A percentile compares a stretch with the other conserved stretches of the same genome.
These are phyloP conservation scores for Siderastrea siderea DNA, from an alignment of 92 coral and sea anemone species.

Conservation along the genomic window DNA sequence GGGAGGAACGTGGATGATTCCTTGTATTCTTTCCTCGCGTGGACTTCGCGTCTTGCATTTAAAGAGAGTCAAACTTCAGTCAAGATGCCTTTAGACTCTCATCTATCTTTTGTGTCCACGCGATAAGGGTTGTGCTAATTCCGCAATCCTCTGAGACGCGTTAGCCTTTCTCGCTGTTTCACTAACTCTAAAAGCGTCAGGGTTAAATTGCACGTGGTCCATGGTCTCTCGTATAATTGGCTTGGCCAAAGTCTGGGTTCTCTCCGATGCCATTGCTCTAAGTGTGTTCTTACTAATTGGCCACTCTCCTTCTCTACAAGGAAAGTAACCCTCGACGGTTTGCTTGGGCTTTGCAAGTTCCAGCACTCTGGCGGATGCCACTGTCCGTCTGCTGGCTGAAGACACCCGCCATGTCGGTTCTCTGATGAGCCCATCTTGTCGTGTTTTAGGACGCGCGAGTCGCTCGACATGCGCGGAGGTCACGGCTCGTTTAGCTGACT, in stretches of 20 bases:
- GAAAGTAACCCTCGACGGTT: constrained; percentile 85
- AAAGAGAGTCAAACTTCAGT: neutral
- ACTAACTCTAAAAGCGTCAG: constrained; percentile 93
- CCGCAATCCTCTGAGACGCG: constrained; percentile 82
- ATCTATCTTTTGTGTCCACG: constrained; percentile 57
- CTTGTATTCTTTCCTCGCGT: neutral
- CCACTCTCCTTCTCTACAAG: constrained; percentile 79
- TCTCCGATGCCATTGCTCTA: constrained; percentile 88
- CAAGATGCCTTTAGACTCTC: too few species aligned
- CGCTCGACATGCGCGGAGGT: constrained; percentile 83
- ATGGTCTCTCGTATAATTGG: constrained; percentile 89
- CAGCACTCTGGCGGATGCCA: constrained; percentile 86
- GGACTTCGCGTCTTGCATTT: neutral
- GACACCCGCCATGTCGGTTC: constrained; percentile 96
- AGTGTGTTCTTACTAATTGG: constrained; percentile 78
- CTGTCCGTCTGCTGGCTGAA: constrained; percentile 80
- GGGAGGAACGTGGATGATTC: neutral
- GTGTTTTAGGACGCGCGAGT: constrained; percentile 93
- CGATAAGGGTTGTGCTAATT: constrained; percentile 87
- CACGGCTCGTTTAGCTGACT: constrained; percentile 80
- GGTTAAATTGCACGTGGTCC: constrained; percentile 94
- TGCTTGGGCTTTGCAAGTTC: constrained; percentile 91
- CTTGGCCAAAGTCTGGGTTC: constrained; percentile 83
- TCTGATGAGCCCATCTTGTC: constrained; percentile 82
- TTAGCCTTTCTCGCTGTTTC: constrained; percentile 86